Conservation (phyloP, 2,113 vertebrate species). For the Peucedramus taeniatus region DNA sequence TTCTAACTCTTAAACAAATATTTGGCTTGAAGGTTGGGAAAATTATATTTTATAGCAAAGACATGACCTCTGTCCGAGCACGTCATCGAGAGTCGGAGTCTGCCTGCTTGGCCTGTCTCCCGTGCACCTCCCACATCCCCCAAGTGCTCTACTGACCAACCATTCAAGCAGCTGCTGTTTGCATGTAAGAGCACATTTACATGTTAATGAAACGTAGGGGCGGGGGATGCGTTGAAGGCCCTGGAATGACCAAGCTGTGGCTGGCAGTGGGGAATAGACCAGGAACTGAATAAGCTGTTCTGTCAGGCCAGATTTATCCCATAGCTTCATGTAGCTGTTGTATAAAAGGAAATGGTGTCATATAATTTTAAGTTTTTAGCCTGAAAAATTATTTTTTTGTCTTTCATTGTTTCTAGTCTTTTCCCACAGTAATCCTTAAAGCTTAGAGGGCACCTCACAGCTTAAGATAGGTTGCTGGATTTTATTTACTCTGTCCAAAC, state of each 20-base stretch:
- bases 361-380: not conserved
- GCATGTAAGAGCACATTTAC: not conserved
- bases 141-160: not conserved
- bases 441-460: not conserved
- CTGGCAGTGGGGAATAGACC: not conserved
- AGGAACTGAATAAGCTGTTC: not conserved
- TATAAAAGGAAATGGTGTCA: not conserved
- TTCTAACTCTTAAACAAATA: constrained; percentile 32
- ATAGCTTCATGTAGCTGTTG: not conserved
- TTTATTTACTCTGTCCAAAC: not conserved
- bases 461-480: not conserved
- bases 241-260: not conserved
- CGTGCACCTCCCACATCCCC: not conserved
- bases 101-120: not conserved
- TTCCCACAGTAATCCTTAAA: not conserved
- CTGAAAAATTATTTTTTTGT: not conserved
- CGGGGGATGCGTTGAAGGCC: not conserved
- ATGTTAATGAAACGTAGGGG: not conserved
- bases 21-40: constrained; percentile 14
- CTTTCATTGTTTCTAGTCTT: not conserved
- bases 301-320: not conserved
- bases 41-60: not conserved
- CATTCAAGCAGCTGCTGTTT: not conserved
- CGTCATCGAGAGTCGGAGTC: fast-evolving
- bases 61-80: not conserved